Conservation (phyloP, 1,140 invertebrate genomes). For the Drosophila tristis region DNA sequence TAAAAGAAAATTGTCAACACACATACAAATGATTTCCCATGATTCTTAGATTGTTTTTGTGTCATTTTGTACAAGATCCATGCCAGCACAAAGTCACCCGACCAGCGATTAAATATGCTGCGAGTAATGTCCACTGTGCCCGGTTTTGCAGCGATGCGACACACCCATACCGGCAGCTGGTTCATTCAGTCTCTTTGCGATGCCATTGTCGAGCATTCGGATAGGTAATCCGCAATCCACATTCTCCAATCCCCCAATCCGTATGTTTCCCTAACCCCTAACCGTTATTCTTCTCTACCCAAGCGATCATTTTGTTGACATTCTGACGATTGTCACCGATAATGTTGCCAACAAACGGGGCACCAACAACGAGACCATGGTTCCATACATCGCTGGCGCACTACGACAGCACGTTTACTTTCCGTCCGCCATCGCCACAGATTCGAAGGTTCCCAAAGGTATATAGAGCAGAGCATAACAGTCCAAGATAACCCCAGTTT, state of each 20-base stretch:
- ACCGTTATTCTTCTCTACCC: not conserved
- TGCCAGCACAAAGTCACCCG: conserved; percentile 38
- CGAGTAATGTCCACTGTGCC: conserved; percentile 74
- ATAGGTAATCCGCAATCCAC: conserved; percentile 31
- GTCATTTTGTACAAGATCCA: conserved; percentile 37
- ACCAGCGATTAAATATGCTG: conserved; percentile 62
- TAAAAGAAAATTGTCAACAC: not conserved
- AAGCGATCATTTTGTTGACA: conserved; percentile 71
- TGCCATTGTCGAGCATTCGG: conserved; percentile 38
- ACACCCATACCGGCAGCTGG: conserved; percentile 74
- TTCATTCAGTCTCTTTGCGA: conserved; percentile 77
- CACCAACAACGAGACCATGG: conserved; percentile 60
- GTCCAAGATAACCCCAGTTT: no score
- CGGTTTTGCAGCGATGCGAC: conserved; percentile 65
- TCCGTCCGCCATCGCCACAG: conserved; percentile 84
- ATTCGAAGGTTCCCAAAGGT: conserved; percentile 63
- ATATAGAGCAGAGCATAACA: no score
- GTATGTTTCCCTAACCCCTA: no score
- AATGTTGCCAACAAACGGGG: conserved; percentile 62
- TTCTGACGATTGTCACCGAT: conserved; percentile 56
- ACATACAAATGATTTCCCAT: not conserved
- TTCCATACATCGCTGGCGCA: conserved; percentile 38
- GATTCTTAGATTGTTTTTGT: not conserved
- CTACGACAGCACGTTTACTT: conserved; percentile 59
- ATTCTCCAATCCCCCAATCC: not conserved